Base-by-base conservation (phyloP, 2,113 vertebrate genomes). In the Arothron firmamentum region DNA sequence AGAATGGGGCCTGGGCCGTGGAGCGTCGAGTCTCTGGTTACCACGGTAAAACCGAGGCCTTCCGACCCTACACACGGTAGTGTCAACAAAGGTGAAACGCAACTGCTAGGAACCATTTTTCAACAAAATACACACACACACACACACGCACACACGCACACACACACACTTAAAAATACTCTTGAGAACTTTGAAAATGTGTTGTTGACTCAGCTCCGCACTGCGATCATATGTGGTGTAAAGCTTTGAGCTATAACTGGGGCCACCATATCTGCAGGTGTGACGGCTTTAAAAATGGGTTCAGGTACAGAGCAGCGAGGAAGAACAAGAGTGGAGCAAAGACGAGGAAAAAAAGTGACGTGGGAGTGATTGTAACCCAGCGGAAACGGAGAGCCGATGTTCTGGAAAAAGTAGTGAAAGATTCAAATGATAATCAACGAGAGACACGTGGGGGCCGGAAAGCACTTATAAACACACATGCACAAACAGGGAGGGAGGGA, bases 1-100 rank as follows among this genome's bases (percentile, higher is more conserved):
- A 98, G 93, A 83, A 99, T 98, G 0, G 97, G 97, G 31, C 96
- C 94, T 0, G 93, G 94, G 13, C 93, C 94, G 0, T 97, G 95
- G 5, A 96, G 86, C 25, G 95, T 93, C 51, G 97, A 97, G 63
- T 99, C 97, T 89, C 96, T 94, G 65, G 97, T 99, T 65, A 98
- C 96, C 3, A 99, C 96, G 1, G 97, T 99, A 77, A 99, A 99
- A 42, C 97, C 97, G 66, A 99, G 93, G 52, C 97, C 97, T 79
- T 98, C 97, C 4, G 92, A 84, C 78, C 97, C 97, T 99, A 54
- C 2, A 71, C 28, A 62, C 13, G 65, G 38, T 34, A 34, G 9
- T 0, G n/a, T 14, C 5, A 46, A 46, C 45, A 47, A 16, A 47
- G 15, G 15, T 65, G 3, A 52, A 2, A 69, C 0, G 50, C 4